Conservation (phyloP, 2,797 vertebrate species). For the Molossus alvarezi region DNA sequence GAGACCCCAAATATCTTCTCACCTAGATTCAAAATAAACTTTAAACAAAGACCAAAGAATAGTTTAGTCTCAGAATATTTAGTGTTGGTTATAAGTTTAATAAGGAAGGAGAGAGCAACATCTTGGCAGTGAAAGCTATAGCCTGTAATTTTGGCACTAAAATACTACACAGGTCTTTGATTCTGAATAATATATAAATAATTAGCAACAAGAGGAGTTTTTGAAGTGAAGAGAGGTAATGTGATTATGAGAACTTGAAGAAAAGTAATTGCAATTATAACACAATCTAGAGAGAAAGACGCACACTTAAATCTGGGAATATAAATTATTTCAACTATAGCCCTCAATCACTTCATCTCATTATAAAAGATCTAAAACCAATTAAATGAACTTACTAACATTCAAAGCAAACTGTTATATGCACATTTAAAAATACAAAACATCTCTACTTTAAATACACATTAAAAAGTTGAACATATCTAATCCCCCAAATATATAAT, state of each 20-base stretch:
- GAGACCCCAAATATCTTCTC: slow-evolving; percentile 11
- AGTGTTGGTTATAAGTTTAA: slow-evolving; percentile 47
- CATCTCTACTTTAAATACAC: slow-evolving; percentile 45
- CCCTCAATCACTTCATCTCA: slow-evolving; percentile 55
- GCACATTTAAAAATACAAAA: slow-evolving; percentile 43
- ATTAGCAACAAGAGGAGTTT: slow-evolving; percentile 65
- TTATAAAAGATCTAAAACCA: slow-evolving; percentile 48
- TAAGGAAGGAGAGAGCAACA: background rate
- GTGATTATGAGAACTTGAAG: background rate
- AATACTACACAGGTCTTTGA: slow-evolving; percentile 39
- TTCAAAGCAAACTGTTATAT: slow-evolving; percentile 28
- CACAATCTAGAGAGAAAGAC: background rate
- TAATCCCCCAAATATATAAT: slow-evolving; percentile 42
- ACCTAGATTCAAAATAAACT: slow-evolving; percentile 57
- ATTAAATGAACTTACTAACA: slow-evolving; percentile 24
- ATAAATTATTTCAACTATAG: slow-evolving; percentile 31
- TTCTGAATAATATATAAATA: slow-evolving; percentile 57
- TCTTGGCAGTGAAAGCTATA: background rate
- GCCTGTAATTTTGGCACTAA: slow-evolving; percentile 47
- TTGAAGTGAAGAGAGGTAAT: slow-evolving; percentile 44
- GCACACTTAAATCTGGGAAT: slow-evolving; percentile 10
- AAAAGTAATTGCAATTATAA: slow-evolving; percentile 62
- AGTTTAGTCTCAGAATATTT: slow-evolving; percentile 11
- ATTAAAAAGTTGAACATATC: slow-evolving; percentile 40
- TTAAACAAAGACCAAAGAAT: slow-evolving; percentile 63